Conservation (phyloP, 2,888 invertebrate species). For the Catotricha subobsoleta region DNA sequence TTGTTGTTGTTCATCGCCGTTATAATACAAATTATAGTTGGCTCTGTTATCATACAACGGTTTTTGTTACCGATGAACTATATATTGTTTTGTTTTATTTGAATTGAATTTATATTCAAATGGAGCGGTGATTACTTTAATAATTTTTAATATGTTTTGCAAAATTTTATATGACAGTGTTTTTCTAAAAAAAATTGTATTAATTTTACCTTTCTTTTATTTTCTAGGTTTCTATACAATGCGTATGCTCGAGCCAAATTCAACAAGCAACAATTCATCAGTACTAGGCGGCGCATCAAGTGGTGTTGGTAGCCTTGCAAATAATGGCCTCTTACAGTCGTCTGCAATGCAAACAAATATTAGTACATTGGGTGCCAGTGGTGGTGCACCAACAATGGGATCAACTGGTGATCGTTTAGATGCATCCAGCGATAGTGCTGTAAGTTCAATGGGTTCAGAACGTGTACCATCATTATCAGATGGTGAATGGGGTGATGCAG, state of each 20-base stretch:
- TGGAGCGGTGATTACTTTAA: no score
- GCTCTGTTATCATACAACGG: no score
- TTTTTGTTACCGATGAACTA: no score
- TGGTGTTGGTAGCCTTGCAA: constrained; percentile 11
- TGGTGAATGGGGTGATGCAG: constrained; percentile 77
- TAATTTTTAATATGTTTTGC: no score
- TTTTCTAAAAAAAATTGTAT: not conserved
- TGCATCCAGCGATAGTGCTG: constrained; percentile 78
- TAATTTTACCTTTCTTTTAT: constrained; percentile 1
- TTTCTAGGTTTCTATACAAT: constrained; percentile 67
- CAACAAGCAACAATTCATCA: constrained; percentile 27
- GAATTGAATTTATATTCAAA: no score
- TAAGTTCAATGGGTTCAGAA: constrained; percentile 85
- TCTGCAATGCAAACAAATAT: constrained; percentile 13
- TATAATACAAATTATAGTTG: no score
- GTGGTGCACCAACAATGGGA: constrained; percentile 9
- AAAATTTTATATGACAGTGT: not conserved
- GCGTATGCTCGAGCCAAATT: constrained; percentile 54
- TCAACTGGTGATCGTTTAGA: constrained; percentile 36
- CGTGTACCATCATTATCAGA: constrained; percentile 75
- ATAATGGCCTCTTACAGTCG: constrained; percentile 6
- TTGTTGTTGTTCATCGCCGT: no score
- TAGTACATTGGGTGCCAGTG: constrained; percentile 32
- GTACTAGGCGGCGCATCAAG: constrained; percentile 17
- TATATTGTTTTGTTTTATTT: no score